Evolutionary conservation across 2,113 vertebrate species (phyloP).

Genomic region (Burhinus bistriatus): DNA sequence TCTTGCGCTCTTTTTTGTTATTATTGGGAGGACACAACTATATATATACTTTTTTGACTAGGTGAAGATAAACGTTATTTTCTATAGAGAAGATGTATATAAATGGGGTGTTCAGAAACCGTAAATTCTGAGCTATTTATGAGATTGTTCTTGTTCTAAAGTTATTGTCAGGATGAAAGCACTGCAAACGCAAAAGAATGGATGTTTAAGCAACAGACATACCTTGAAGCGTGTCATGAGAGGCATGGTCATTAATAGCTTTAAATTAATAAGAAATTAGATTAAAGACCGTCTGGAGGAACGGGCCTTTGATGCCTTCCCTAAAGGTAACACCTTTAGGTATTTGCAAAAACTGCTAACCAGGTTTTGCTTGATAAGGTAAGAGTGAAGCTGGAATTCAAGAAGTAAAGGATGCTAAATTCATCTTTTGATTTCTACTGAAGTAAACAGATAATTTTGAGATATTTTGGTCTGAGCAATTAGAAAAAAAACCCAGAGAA

Average conservation of each 20-base stretch:
- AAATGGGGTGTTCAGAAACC: background rate
- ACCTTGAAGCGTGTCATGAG: background rate
- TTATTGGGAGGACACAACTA: background rate
- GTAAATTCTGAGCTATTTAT: background rate
- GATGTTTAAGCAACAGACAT: background rate
- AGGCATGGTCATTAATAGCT: background rate
- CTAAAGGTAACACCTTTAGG: background rate
- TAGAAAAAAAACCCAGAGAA: background rate
- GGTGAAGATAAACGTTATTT: background rate
- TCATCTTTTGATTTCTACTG: background rate
- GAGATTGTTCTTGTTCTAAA: background rate
- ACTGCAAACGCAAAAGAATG: background rate
- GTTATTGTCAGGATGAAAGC: background rate
- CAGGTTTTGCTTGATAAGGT: background rate
- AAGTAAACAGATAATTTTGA: background rate
- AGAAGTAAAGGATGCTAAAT: background rate
- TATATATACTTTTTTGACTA: background rate
- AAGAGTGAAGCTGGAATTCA: background rate
- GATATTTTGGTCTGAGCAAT: background rate
- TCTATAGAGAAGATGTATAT: background rate
- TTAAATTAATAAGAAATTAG: background rate
- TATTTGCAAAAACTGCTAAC: background rate
- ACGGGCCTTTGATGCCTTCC: background rate
- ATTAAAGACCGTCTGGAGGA: background rate
- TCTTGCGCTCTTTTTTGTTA: background rate